Base-by-base conservation (phyloP, 2,113 vertebrate genomes). In the Paramisgurnus dabryanus region DNA sequence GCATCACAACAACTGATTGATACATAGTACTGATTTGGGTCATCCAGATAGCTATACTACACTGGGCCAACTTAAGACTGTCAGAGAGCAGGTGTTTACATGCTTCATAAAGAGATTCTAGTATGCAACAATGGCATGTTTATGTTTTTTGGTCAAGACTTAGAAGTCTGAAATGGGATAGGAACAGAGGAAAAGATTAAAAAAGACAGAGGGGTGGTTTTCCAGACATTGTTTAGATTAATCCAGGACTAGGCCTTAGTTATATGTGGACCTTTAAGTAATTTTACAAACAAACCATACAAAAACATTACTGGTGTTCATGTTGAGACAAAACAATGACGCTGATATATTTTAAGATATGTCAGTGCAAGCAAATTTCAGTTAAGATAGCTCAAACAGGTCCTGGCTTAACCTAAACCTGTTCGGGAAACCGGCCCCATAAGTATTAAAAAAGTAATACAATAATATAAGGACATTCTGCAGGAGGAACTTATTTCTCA, bases 1-100 rank as follows among this genome's bases (percentile, higher is more conserved):
- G 60, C 76, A 60, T 64, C 74, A 81, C 67, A 68, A 79, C 43
- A 18, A 39, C 64, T 63, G 65, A 49, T 60, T 66, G 15, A 47
- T 60, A 65, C 70, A 80, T 57, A 45, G 65, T 80, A n/a, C 27
- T 79, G 17, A 18, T 53, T 50, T 12, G 53, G 18, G n/a, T 43
- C 53, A 13, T 57, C 53, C 34, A 77, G 41, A n/a, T 22, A 60
- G 6, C 17, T 22, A 45, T 22, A 60, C 58, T 57, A 27, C 34
- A 60, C 7, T 22, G 53, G 43, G 17, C 17, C 11, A 57, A 72
- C 40, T 57, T 11, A 72, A 22, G 69, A 57, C 55, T 60, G 72
- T 6, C 0, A 43, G 17, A 73, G 70, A 60, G 53, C 41, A 64
- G 22, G 61, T 5, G 39, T 22, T 53, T 7, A 15, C 11, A 53